Base-by-base conservation (phyloP, 2,888 invertebrate genomes). In the Phortica okadai region DNA sequence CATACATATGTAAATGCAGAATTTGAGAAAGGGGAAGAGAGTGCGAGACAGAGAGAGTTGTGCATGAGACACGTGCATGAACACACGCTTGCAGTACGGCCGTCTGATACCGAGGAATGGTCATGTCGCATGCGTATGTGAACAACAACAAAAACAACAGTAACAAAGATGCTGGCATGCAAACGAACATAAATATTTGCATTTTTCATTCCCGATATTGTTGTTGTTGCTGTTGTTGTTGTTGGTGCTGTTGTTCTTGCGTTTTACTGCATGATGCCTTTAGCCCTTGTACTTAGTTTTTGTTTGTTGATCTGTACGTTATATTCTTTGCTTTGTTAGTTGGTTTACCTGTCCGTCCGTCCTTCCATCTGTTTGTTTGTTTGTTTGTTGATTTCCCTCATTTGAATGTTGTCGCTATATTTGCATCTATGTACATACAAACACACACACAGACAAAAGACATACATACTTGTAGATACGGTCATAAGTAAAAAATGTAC, bases 131-230 rank as follows among this genome's bases (percentile, higher is more conserved):
- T 50, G 50, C 50, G 8, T 8, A 8, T 14, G 50, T 50, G 50
- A 14, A 50, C 8, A 11, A 50, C 14, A 16, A n/a, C 59, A 16
- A 59, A 1, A 33, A 33, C n/a, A 11, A 59, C 59, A 16, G 11
- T 5, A 33, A 33, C 33, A 33, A 33, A 33, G 33, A 33, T 33
- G n/a, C 56, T 14, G 50, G 50, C 50, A 50, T 50, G 50, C 50
- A 50, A 50, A 50, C 14, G 14, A 50, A 50, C 59, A 78, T 81
- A 81, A 81, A 81, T 75, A 81, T 81, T 81, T 79, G 56, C 78
- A 54, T 73, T 79, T 76, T 73, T 74, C 80, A 78, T 16, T 73
- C 2, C 58, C 72, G 41, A 8, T 6, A 14, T 50, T 14, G 14
- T 11, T 50, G 50, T 14, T 8, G 33, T 6, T 14, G 50, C 2